Evolutionary conservation across 2,113 vertebrate genomes (phyloP).

Genomic region (Chauna torquata): DNA sequence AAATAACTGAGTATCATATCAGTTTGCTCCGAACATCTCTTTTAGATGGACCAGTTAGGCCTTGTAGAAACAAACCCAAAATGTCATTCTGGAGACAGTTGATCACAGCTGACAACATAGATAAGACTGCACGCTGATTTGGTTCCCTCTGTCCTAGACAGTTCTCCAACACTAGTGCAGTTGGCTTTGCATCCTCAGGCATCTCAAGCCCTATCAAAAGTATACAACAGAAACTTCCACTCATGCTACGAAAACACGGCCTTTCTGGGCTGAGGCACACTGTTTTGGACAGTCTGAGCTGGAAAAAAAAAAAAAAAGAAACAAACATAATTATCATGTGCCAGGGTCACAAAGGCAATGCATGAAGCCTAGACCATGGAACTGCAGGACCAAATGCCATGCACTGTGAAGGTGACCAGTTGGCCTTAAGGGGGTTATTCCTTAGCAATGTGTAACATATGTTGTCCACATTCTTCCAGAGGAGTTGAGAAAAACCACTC

Average conservation of each 20-base stretch:
- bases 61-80: background rate
- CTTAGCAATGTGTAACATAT: background rate
- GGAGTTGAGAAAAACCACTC: background rate
- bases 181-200: background rate
- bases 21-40: background rate
- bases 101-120: background rate
- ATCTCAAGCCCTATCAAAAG: background rate
- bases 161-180: background rate
- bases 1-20: background rate
- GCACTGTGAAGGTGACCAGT: background rate
- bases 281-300: background rate
- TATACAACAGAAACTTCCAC: background rate
- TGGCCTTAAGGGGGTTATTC: background rate
- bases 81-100: background rate
- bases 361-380: background rate
- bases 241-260: background rate
- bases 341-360: background rate
- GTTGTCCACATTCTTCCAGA: background rate
- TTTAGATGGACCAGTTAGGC: background rate
- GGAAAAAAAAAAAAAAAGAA: background rate
- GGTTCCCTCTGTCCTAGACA: background rate
- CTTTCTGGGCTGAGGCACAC: background rate
- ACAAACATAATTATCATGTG: background rate
- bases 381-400: background rate
- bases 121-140: background rate